A percentile compares a stretch with the other conserved stretches of the same genome.
Evolutionary conservation across 2,888 invertebrate genomes (phyloP).

Genomic region (Portevinia maculata): DNA sequence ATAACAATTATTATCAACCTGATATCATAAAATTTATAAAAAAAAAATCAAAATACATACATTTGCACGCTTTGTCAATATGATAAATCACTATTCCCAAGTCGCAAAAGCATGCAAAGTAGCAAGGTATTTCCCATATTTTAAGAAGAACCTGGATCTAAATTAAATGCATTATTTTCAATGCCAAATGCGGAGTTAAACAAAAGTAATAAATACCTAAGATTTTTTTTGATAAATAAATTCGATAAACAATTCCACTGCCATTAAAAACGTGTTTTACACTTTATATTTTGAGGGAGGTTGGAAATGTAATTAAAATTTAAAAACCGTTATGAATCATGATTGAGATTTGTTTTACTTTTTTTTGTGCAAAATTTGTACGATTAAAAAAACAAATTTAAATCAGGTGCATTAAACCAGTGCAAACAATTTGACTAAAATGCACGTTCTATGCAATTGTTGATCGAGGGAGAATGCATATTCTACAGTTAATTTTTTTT

Average conservation of each 20-base stretch:
- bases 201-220: not conserved
- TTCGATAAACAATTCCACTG: conserved; percentile 2
- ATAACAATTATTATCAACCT: not conserved
- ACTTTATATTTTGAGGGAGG: not conserved
- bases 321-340: conserved; percentile 22
- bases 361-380: not conserved
- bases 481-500: no score
- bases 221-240: not conserved
- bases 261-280: conserved; percentile 17
- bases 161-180: conserved; percentile 1
- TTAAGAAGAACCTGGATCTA: not conserved
- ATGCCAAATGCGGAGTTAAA: conserved; percentile 11
- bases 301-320: not conserved
- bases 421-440: not conserved
- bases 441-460: not conserved
- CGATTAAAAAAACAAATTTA: not conserved
- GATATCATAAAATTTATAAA: not conserved
- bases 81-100: not conserved
- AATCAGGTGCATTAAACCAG: not conserved
- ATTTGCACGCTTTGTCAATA: not conserved
- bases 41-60: not conserved
- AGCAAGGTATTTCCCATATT: not conserved
- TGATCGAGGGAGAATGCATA: not conserved
- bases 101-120: not conserved
- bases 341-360: not conserved